Evolutionary conservation across 2,113 vertebrate genomes (phyloP).

Genomic region (Leptosomus discolor): DNA sequence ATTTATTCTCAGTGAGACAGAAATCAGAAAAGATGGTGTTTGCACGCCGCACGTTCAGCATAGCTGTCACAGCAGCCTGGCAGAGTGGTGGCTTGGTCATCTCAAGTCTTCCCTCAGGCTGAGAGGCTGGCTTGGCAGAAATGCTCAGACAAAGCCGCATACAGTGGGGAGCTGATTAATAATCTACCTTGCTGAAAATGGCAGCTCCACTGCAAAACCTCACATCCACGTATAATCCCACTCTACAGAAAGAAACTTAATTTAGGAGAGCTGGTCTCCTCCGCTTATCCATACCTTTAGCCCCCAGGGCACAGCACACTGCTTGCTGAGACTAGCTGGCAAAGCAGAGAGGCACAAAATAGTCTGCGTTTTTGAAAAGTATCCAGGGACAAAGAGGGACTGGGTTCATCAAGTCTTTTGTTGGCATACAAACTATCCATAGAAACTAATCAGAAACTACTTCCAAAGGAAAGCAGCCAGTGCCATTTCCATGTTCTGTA

Average conservation of each 20-base stretch:
- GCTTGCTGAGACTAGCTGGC: neutral
- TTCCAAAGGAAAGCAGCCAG: neutral
- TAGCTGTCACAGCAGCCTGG: slow-evolving; percentile 7
- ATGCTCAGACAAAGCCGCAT: neutral
- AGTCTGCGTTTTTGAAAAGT: neutral
- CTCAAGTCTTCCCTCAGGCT: neutral
- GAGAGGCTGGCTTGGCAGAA: neutral
- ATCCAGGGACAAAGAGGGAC: neutral
- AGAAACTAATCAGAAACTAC: neutral
- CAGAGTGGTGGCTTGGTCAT: neutral
- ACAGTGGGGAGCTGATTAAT: neutral
- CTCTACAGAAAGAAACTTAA: slow-evolving; percentile 18
- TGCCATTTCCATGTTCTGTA: neutral
- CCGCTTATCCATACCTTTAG: neutral
- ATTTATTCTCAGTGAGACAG: neutral
- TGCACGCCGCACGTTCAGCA: neutral
- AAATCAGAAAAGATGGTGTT: neutral
- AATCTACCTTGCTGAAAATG: neutral
- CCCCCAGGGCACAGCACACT: neutral
- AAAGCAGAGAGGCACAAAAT: neutral
- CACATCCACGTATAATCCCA: neutral
- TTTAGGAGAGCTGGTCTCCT: neutral
- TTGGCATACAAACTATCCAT: neutral
- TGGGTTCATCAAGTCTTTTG: neutral
- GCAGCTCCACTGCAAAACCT: neutral